phyloP scores from a whole-genome alignment of 1,140 invertebrate genomes.

The Nebria ingens region DNA sequence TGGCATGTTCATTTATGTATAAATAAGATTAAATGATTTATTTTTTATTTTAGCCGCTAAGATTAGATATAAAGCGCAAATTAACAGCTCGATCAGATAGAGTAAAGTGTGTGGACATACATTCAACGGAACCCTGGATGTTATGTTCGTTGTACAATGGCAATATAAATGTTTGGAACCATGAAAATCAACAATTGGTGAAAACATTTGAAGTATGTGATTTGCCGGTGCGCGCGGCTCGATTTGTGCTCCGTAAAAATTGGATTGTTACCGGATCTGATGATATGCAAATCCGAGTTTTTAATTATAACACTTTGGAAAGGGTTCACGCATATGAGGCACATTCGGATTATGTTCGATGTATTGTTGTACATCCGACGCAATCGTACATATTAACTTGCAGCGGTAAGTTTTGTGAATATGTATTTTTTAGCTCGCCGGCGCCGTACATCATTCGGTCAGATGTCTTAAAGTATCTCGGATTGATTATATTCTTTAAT shows the following conservation, averaged over 20 bases:
- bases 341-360: constrained; percentile 96
- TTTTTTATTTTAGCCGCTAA: constrained; percentile 62
- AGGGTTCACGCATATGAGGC: constrained; percentile 93
- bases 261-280: constrained; percentile 98
- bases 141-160: constrained; percentile 96
- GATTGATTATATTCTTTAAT: too few relatives aligned
- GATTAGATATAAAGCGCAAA: constrained; percentile 96
- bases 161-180: constrained; percentile 98
- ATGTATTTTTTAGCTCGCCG: too few relatives aligned
- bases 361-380: constrained; percentile 93
- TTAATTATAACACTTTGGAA: constrained; percentile 98
- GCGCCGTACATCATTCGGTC: background rate
- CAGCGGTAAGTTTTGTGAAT: constrained; percentile 60
- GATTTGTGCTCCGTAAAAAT: constrained; percentile 95
- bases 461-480: background rate
- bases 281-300: constrained; percentile 91
- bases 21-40: background rate
- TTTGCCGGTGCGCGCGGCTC: constrained; percentile 86
- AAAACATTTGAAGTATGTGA: constrained; percentile 97
- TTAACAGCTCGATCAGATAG: constrained; percentile 93
- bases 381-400: constrained; percentile 95
- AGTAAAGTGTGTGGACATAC: constrained; percentile 96
- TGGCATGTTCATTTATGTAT: background rate
- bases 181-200: constrained; percentile 85
- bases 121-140: constrained; percentile 97